Percentiles rank a stretch among this genome's conserved stretches.
phyloP scores from a whole-genome alignment of 2,113 vertebrate genomes.

The Tachysurus vachellii region DNA sequence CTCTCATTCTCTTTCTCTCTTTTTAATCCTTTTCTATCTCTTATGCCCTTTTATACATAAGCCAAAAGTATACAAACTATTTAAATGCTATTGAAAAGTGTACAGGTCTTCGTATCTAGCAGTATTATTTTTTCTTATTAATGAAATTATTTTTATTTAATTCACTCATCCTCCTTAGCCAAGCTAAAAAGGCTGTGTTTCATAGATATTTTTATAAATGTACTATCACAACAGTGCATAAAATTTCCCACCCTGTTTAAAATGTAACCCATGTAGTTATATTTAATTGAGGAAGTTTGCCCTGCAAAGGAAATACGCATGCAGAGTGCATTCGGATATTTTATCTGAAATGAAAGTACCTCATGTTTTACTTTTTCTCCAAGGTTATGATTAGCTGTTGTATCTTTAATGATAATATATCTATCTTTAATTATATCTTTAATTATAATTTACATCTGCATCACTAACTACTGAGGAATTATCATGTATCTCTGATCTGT shows the following conservation, averaged over 20 bases:
- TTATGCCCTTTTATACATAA: not conserved
- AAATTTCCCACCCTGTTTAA: not conserved
- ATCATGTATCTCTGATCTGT: conserved; percentile 38
- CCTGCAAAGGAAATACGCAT: not conserved
- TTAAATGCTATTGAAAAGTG: not conserved
- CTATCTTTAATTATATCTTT: conserved; percentile 21
- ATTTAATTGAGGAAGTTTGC: not conserved
- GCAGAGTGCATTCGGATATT: conserved; percentile 3
- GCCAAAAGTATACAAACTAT: not conserved
- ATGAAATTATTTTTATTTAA: not conserved
- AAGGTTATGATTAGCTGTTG: conserved; percentile 16
- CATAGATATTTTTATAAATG: not conserved
- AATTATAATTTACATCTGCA: conserved; percentile 44
- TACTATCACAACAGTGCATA: not conserved
- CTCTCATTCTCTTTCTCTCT: conserved; percentile 32
- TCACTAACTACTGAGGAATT: conserved; percentile 38
- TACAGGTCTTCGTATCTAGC: not conserved
- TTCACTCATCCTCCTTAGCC: not conserved
- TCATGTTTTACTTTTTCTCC: conserved; percentile 41
- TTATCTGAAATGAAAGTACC: conserved; percentile 6
- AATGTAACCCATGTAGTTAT: conserved; percentile 7
- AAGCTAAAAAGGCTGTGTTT: not conserved
- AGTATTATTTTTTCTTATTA: not conserved
- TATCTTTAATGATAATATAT: conserved; percentile 22
- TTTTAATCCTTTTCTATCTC: conserved; percentile 18